Percentiles rank a stretch among this genome's conserved stretches.
These are phyloP conservation scores for Phoebastria nigripes DNA, from an alignment of 2,797 vertebrate species.

Conservation along the genomic window DNA sequence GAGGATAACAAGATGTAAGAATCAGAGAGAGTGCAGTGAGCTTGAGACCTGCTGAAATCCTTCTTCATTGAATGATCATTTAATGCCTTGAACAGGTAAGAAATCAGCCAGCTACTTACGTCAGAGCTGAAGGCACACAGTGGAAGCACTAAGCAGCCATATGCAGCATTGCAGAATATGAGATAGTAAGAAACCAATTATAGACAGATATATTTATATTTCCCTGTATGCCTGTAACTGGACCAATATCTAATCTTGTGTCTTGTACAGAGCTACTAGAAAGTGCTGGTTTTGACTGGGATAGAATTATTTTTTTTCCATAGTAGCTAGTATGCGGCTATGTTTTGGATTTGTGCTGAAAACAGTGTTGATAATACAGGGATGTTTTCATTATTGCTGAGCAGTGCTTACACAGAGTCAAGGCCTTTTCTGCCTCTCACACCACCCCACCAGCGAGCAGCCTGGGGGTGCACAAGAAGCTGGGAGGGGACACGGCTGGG, in stretches of 20 bases:
- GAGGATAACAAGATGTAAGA: background rate
- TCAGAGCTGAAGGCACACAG: background rate
- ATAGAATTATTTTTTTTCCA: too few species aligned
- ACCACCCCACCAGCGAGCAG: too few species aligned
- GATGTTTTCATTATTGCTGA: too few species aligned
- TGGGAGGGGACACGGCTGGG: too few species aligned
- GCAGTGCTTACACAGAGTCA: too few species aligned
- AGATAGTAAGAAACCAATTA: background rate
- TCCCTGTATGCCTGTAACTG: background rate
- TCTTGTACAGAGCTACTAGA: background rate
- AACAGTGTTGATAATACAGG: too few species aligned
- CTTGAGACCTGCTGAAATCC: background rate
- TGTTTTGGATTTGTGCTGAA: too few species aligned
- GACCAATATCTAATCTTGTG: background rate
- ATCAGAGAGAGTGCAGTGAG: background rate
- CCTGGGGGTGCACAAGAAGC: too few species aligned
- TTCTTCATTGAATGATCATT: background rate
- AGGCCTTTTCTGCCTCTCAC: too few species aligned
- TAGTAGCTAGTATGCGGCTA: too few species aligned
- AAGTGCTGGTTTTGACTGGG: too few species aligned
- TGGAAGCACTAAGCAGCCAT: background rate
- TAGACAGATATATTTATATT: background rate
- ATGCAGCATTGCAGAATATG: fast-evolving
- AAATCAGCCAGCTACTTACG: background rate
- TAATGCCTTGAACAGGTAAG: background rate